A percentile compares a stretch with the other conserved stretches of the same genome.
Conservation (phyloP, 2,113 vertebrate species). For the Sus scrofa region T2T-Sscrofa CM000815.6:133966001-133966500, state of each 20-base stretch:
- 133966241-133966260: neutral
- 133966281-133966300: neutral
- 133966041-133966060: neutral
- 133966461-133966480: neutral
- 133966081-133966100: neutral
- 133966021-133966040: neutral
- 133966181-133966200: neutral
- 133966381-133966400: neutral
- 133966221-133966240: neutral
- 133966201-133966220: neutral
- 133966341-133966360: neutral
- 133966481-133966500: neutral
- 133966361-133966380: neutral
- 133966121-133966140: neutral
- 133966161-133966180: neutral
- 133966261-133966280: neutral
- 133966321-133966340: neutral
- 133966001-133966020: accelerated
- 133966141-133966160: neutral
- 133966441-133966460: neutral
- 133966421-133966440: neutral
- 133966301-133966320: neutral
- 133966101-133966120: neutral
- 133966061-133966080: neutral
- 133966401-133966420: neutral